These are phyloP conservation scores for Blastobasis lacticolella DNA, from an alignment of 2,888 invertebrate species.

Conservation along the genomic window DNA sequence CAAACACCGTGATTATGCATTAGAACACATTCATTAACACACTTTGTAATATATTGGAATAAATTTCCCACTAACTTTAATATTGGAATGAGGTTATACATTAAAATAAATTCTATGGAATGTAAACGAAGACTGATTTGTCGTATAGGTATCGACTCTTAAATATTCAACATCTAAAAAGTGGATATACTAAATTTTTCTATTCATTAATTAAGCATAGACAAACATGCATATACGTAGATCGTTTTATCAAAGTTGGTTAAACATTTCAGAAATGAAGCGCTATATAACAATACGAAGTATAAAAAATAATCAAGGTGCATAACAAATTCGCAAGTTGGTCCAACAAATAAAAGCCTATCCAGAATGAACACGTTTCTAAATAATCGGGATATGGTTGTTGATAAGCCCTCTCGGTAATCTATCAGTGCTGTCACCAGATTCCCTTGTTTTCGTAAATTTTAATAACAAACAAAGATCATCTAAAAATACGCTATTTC, in stretches of 20 bases:
- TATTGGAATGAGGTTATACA: no score
- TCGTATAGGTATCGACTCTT: conserved; percentile 1
- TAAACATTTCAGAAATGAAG: conserved; percentile 28
- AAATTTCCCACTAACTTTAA: no score
- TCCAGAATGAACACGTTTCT: conserved; percentile 24
- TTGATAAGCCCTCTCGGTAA: conserved; percentile 49
- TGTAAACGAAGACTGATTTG: no score
- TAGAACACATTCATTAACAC: no score
- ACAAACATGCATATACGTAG: conserved; percentile 30
- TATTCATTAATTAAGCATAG: conserved; percentile 26
- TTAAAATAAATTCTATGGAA: no score
- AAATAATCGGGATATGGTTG: conserved; percentile 36
- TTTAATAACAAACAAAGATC: conserved; percentile 61
- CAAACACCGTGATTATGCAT: no score
- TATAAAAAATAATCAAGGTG: conserved; percentile 18
- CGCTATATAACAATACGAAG: conserved; percentile 5
- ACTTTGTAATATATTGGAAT: no score
- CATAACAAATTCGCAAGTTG: conserved; percentile 37
- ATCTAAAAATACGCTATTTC: conserved; percentile 67
- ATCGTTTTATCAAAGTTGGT: conserved; percentile 40
- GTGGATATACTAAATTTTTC: conserved; percentile 27
- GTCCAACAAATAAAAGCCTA: conserved; percentile 33
- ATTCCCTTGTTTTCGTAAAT: conserved; percentile 34
- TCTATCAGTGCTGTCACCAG: conserved; percentile 28
- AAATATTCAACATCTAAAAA: conserved; percentile 41